Conservation (phyloP, 2,888 invertebrate species). For the Kryphioiulus occultus region DNA sequence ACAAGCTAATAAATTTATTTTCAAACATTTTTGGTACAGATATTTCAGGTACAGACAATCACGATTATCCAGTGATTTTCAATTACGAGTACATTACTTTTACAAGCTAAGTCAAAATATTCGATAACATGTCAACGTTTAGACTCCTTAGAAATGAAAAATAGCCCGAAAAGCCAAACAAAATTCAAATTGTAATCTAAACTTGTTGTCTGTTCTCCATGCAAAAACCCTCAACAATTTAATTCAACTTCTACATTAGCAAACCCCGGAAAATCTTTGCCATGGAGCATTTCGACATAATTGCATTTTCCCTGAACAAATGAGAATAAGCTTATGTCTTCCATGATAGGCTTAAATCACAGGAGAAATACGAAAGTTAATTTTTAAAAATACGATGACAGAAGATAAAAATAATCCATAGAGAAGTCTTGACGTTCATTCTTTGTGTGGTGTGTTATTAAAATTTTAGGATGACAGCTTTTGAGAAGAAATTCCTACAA, state of each 20-base stretch:
- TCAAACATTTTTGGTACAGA: too few species aligned
- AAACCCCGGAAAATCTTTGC: background rate
- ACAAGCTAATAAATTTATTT: too few species aligned
- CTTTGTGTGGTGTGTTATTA: background rate
- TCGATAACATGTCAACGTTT: too few species aligned
- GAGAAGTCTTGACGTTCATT: background rate
- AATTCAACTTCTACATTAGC: background rate
- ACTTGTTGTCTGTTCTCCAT: too few species aligned
- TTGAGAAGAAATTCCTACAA: background rate
- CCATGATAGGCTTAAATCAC: background rate
- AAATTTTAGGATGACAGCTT: conserved; percentile 9
- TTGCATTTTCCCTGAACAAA: background rate
- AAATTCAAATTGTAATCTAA: too few species aligned
- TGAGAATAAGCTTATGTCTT: background rate
- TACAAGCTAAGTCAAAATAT: too few species aligned
- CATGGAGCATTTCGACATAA: background rate
- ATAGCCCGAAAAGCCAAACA: too few species aligned
- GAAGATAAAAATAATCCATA: conserved; percentile 29
- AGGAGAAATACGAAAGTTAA: background rate
- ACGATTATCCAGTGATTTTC: too few species aligned
- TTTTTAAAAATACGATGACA: background rate
- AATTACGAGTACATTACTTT: too few species aligned
- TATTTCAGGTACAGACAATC: too few species aligned
- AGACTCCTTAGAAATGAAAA: too few species aligned
- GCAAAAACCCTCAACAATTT: background rate